These are phyloP conservation scores for Achroia grisella DNA, from an alignment of 1,140 invertebrate genomes.

Conservation along the genomic window DNA sequence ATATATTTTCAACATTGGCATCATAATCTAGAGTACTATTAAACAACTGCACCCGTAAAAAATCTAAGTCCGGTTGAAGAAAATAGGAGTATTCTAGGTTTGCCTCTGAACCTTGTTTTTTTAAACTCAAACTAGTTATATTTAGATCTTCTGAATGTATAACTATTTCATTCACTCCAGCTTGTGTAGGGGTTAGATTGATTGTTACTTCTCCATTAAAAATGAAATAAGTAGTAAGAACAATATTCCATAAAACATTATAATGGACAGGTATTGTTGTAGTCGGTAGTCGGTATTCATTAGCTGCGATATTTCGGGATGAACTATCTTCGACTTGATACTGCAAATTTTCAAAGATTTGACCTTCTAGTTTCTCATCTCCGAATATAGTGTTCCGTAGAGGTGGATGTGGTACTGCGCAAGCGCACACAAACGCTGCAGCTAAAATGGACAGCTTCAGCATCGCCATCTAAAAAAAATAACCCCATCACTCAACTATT, in stretches of 20 bases:
- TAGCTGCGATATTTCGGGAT: not conserved
- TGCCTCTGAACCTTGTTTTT: conserved; percentile 17
- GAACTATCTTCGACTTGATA: not conserved
- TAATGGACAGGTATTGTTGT: conserved; percentile 77
- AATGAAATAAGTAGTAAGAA: conserved; percentile 36
- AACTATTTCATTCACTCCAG: conserved; percentile 69
- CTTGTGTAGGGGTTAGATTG: conserved; percentile 33
- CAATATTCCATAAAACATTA: conserved; percentile 32
- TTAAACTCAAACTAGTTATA: conserved; percentile 41
- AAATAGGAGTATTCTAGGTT: conserved; percentile 9
- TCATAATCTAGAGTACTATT: conserved; percentile 30
- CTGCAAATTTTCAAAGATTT: conserved; percentile 41
- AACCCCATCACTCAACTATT: too few relatives aligned
- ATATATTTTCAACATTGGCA: conserved; percentile 23
- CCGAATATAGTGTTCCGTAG: conserved; percentile 42
- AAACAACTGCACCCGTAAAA: conserved; percentile 22
- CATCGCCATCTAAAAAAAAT: conserved; percentile 49
- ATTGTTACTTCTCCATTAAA: conserved; percentile 77
- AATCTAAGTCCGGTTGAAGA: conserved; percentile 24
- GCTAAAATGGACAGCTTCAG: conserved; percentile 28
- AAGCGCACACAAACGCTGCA: conserved; percentile 13
- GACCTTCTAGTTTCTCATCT: conserved; percentile 43
- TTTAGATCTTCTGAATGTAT: conserved; percentile 77
- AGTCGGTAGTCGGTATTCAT: conserved; percentile 74
- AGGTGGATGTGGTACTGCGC: conserved; percentile 20